phyloP scores from a whole-genome alignment of 2,113 vertebrate species.

The Chaetodon auriga region DNA sequence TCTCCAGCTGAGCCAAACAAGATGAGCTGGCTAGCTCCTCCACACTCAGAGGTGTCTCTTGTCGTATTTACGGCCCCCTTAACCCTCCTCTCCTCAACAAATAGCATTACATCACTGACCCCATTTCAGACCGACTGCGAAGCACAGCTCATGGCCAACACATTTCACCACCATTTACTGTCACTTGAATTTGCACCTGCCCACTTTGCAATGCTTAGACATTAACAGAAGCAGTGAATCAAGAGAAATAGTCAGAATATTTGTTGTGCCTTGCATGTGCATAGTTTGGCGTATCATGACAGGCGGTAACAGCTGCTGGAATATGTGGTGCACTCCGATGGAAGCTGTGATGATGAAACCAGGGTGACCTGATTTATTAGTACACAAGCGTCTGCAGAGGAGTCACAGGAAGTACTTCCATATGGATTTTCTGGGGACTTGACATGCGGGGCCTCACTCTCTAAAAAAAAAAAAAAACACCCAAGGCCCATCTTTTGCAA shows the following conservation, averaged over 20 bases:
- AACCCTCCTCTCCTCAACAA: conserved; percentile 45
- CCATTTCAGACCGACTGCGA: conserved; percentile 45
- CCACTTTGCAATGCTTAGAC: conserved; percentile 13
- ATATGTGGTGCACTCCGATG: conserved; percentile 45
- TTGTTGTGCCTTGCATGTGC: conserved; percentile 54
- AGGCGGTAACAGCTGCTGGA: conserved; percentile 71
- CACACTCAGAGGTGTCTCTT: conserved; percentile 69
- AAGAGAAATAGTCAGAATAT: conserved; percentile 42
- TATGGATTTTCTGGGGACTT: conserved; percentile 78
- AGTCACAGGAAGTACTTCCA: conserved; percentile 77
- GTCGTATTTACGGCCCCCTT: conserved; percentile 56
- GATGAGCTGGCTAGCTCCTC: conserved; percentile 58
- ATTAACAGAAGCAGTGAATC: conserved; percentile 35
- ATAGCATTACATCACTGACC: conserved; percentile 75
- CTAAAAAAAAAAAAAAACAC: conserved; percentile 82
- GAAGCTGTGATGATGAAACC: conserved; percentile 77
- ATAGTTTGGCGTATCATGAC: conserved; percentile 64
- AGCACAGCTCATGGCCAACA: conserved; percentile 23
- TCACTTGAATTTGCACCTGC: conserved; percentile 47
- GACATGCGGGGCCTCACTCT: conserved; percentile 80
- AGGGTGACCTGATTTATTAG: conserved; percentile 74
- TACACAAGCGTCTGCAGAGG: conserved; percentile 44
- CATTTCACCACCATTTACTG: conserved; percentile 50
- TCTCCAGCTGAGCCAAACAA: conserved; percentile 64
- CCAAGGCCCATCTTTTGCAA: conserved; percentile 75